These are phyloP conservation scores for Apoda limacodes DNA, from an alignment of 2,888 invertebrate genomes.

Conservation along the genomic window DNA sequence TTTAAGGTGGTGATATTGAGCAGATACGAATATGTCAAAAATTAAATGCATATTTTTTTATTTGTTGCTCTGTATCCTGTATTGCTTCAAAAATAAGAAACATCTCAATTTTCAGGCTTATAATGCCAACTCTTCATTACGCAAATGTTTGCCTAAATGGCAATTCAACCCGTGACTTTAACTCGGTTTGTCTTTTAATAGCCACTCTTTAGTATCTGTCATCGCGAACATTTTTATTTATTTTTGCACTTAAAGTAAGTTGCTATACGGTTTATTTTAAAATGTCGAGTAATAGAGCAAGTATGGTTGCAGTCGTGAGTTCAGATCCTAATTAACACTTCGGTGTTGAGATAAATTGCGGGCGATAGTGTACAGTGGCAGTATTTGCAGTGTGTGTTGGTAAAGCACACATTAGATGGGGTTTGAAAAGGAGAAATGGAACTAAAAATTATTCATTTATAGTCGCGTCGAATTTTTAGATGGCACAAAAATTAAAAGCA, in stretches of 20 bases:
- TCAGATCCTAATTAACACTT: conserved; percentile 66
- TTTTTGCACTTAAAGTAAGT: conserved; percentile 22
- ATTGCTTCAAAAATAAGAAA: conserved; percentile 22
- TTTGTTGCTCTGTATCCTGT: too few species aligned
- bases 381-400: conserved; percentile 35
- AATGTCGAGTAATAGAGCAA: conserved; percentile 17
- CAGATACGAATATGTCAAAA: too few species aligned
- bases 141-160: conserved; percentile 50
- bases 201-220: conserved; percentile 54
- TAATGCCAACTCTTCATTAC: conserved; percentile 41
- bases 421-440: conserved; percentile 11
- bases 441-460: neutral
- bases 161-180: conserved; percentile 58
- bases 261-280: conserved; percentile 24
- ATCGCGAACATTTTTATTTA: conserved; percentile 25
- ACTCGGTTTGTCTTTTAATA: conserved; percentile 50
- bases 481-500: too few species aligned
- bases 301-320: conserved; percentile 61
- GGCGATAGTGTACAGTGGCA: conserved; percentile 42
- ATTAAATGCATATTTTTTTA: too few species aligned
- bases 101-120: conserved; percentile 46
- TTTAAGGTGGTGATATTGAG: too few species aligned
- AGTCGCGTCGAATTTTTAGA: conserved; percentile 1
- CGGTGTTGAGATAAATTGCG: conserved; percentile 59
- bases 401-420: too few species aligned